phyloP scores from a whole-genome alignment of 2,113 vertebrate genomes.

The Cervus canadensis region DNA sequence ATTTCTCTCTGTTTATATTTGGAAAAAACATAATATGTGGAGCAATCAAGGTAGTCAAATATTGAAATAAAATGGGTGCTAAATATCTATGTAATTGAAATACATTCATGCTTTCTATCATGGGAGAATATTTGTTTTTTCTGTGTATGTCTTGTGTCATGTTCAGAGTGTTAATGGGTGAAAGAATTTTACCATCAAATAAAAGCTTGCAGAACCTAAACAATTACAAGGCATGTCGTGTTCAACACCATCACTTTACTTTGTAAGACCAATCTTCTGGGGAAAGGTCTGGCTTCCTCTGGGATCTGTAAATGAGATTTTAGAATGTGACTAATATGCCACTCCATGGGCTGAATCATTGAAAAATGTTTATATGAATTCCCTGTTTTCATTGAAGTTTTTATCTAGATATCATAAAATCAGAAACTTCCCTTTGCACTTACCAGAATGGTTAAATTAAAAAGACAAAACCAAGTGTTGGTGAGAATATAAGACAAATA shows the following conservation, averaged over 20 bases:
- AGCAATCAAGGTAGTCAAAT: not conserved
- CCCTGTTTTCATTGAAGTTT: not conserved
- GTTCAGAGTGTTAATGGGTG: not conserved
- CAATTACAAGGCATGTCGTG: not conserved
- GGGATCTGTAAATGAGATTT: not conserved
- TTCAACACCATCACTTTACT: not conserved
- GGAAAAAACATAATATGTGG: not conserved
- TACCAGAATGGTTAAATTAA: not conserved
- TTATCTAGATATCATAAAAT: not conserved
- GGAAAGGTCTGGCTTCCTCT: not conserved
- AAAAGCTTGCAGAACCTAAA: not conserved
- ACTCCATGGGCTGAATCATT: not conserved
- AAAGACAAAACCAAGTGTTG: not conserved
- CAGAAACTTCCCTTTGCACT: not conserved
- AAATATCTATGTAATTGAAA: not conserved
- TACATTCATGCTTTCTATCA: not conserved
- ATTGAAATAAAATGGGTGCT: not conserved
- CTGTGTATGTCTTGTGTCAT: not conserved
- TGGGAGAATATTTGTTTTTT: not conserved
- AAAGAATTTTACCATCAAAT: not conserved
- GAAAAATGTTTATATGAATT: not conserved
- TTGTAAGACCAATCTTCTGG: not conserved
- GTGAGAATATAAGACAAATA: not conserved
- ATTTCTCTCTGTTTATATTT: not conserved
- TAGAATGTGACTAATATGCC: not conserved